phyloP scores from a whole-genome alignment of 2,888 invertebrate species.

The Drosophila villosipedis region DNA sequence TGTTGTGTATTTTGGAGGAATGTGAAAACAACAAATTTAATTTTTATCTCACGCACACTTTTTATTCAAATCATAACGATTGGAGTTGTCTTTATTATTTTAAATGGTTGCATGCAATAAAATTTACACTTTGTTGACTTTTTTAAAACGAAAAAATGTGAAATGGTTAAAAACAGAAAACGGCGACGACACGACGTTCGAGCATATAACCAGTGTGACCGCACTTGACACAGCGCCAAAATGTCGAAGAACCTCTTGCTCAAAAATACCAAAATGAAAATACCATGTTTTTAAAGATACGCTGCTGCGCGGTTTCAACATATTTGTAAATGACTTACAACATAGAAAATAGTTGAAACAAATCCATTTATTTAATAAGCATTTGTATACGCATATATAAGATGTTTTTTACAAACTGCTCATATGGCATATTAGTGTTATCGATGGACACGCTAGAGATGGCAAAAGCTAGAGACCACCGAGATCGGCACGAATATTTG shows the following conservation, averaged over 20 bases:
- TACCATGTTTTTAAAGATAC: neutral
- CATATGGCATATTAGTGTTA: neutral
- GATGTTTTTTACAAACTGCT: neutral
- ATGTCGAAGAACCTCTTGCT: slow-evolving; percentile 14
- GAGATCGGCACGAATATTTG: slow-evolving; percentile 10
- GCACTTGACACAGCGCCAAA: slow-evolving; percentile 5
- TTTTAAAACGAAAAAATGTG: slow-evolving; percentile 67
- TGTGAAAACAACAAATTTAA: slow-evolving; percentile 33
- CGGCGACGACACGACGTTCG: slow-evolving; percentile 59
- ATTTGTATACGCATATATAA: neutral
- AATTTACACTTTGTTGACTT: slow-evolving; percentile 56
- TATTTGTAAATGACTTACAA: neutral
- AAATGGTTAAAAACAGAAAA: slow-evolving; percentile 64
- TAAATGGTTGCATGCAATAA: slow-evolving; percentile 61
- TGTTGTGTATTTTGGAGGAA: slow-evolving; percentile 49
- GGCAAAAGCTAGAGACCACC: neutral
- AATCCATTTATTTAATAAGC: neutral
- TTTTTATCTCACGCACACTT: slow-evolving; percentile 59
- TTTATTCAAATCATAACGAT: slow-evolving; percentile 65
- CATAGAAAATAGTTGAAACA: neutral
- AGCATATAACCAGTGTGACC: slow-evolving; percentile 58
- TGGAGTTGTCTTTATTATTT: slow-evolving; percentile 33
- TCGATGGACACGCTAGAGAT: slow-evolving; percentile 34
- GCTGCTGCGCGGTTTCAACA: neutral
- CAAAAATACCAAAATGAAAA: slow-evolving; percentile 34